A percentile compares a stretch with the other conserved stretches of the same genome.
Conservation (phyloP, 2,888 invertebrate genomes). For the Atethmia centrago region DNA sequence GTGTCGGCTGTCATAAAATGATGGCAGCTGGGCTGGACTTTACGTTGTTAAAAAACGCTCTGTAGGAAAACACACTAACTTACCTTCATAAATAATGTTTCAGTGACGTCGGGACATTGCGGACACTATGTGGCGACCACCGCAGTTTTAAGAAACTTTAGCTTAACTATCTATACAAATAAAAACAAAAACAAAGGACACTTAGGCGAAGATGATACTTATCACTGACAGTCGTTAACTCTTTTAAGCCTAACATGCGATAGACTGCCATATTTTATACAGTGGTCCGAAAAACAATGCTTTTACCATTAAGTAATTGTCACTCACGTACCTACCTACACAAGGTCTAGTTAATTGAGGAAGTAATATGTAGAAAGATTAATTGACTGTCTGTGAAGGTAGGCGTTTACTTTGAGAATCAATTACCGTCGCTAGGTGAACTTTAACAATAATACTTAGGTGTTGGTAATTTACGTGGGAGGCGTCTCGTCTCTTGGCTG, state of each 20-base stretch:
- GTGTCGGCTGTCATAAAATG: too few relatives aligned
- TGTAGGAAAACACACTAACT: too few relatives aligned
- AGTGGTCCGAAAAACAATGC: conserved; percentile 36
- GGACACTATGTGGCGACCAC: too few relatives aligned
- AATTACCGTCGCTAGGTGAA: conserved; percentile 1
- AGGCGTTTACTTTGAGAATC: conserved; percentile 28
- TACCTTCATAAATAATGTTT: too few relatives aligned
- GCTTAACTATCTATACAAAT: too few relatives aligned
- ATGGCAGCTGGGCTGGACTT: too few relatives aligned
- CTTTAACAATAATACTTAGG: conserved; percentile 7
- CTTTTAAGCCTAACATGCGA: neutral
- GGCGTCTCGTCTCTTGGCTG: neutral
- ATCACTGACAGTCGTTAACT: too few relatives aligned
- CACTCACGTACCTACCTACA: conserved; percentile 2
- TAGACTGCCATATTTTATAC: conserved; percentile 7
- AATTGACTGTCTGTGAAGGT: conserved; percentile 36
- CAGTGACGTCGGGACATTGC: too few relatives aligned
- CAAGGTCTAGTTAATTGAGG: conserved; percentile 24
- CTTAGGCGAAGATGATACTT: neutral
- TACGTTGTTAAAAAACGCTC: too few relatives aligned
- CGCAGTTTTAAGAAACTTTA: too few relatives aligned
- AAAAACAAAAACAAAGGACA: neutral
- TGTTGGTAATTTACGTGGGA: neutral
- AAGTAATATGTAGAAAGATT: conserved; percentile 45
- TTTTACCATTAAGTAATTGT: conserved; percentile 46